Percentiles rank a stretch among this genome's conserved stretches.
Evolutionary conservation across 2,113 vertebrate genomes (phyloP).

Genomic region (Falcunculus frontatus): DNA sequence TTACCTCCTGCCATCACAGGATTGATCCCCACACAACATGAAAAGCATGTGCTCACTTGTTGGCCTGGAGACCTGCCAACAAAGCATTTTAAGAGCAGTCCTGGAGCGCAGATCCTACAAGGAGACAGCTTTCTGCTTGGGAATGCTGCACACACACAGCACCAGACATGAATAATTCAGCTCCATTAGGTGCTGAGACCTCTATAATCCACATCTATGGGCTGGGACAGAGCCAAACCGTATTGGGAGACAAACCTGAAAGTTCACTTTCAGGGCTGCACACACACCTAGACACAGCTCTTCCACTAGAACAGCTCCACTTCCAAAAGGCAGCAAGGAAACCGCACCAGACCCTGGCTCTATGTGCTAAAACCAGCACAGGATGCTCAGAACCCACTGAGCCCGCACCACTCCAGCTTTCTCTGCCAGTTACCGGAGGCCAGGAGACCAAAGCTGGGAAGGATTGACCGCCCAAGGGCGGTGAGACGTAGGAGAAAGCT

Average conservation of each 20-base stretch:
- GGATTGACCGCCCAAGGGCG: not conserved
- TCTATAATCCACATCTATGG: slow-evolving; percentile 19
- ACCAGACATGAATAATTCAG: slow-evolving; percentile 69
- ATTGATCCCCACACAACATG: slow-evolving; percentile 36
- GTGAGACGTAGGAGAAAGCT: not conserved
- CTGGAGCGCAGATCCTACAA: slow-evolving; percentile 50
- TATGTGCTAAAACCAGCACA: not conserved
- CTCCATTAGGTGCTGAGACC: slow-evolving; percentile 58
- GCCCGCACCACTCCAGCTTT: not conserved
- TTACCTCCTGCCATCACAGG: slow-evolving; percentile 15
- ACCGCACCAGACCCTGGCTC: not conserved
- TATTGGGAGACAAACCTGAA: slow-evolving; percentile 55
- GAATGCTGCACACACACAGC: slow-evolving; percentile 50
- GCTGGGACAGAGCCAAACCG: slow-evolving; percentile 9
- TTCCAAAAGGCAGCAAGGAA: not conserved
- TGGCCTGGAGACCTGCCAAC: slow-evolving; percentile 50
- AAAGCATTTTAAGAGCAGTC: slow-evolving; percentile 58
- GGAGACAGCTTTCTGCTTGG: slow-evolving; percentile 46
- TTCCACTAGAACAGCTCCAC: not conserved
- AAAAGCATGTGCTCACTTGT: slow-evolving; percentile 61
- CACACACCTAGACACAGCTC: slow-evolving; percentile 31
- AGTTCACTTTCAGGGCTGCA: slow-evolving; percentile 58
- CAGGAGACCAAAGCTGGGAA: not conserved
- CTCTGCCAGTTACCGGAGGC: not conserved
- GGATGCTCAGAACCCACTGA: not conserved